These are phyloP conservation scores for Thaumetopoea pityocampa DNA, from an alignment of 1,140 invertebrate species.

Conservation along the genomic window DNA sequence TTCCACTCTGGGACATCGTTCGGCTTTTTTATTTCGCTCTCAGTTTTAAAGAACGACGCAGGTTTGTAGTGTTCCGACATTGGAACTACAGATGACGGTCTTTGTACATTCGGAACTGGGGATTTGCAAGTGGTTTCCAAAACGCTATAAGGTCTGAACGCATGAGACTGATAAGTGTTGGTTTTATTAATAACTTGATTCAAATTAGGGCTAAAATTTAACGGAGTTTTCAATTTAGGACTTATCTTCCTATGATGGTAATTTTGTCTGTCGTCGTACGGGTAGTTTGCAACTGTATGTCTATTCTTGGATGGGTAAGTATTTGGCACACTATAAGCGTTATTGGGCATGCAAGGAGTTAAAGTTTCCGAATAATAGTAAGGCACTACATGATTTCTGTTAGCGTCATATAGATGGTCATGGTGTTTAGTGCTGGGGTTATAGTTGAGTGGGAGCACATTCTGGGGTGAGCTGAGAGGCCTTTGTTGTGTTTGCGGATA, in stretches of 20 bases:
- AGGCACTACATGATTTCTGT: slow-evolving; percentile 67
- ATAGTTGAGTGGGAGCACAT: slow-evolving; percentile 38
- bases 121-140: slow-evolving; percentile 51
- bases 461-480: slow-evolving; percentile 41
- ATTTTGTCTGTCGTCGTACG: slow-evolving; percentile 49
- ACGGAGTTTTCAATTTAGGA: slow-evolving; percentile 35
- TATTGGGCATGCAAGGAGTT: slow-evolving; percentile 60
- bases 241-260: slow-evolving; percentile 38
- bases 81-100: slow-evolving; percentile 58
- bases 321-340: slow-evolving; percentile 53
- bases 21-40: slow-evolving; percentile 35
- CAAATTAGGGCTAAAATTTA: slow-evolving; percentile 42
- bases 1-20: slow-evolving; percentile 58
- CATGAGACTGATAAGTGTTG: slow-evolving; percentile 32
- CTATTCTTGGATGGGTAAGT: slow-evolving; percentile 42
- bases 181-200: slow-evolving; percentile 38
- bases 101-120: slow-evolving; percentile 42
- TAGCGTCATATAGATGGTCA: slow-evolving; percentile 62
- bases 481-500: slow-evolving; percentile 48
- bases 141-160: slow-evolving; percentile 60
- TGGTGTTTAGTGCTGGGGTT: slow-evolving; percentile 47
- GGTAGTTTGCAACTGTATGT: slow-evolving; percentile 44
- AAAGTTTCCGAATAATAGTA: slow-evolving; percentile 69
- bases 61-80: slow-evolving; percentile 56
- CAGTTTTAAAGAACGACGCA: slow-evolving; percentile 56